A percentile compares a stretch with the other conserved stretches of the same genome.
These are phyloP conservation scores for Rhinopomastus cyanomelas DNA, from an alignment of 2,113 vertebrate species.

Conservation along the genomic window DNA sequence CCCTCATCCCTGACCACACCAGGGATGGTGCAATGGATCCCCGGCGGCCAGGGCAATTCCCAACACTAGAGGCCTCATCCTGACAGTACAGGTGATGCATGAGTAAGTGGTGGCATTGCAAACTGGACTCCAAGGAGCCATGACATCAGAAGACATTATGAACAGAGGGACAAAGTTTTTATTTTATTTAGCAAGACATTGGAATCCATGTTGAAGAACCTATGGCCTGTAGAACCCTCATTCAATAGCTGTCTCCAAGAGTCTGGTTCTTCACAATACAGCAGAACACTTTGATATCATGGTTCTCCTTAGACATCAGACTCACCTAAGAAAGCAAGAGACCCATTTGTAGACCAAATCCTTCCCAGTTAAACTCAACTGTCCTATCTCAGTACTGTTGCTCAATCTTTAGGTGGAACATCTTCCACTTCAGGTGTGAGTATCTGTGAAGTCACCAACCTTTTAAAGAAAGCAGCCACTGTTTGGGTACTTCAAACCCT, in stretches of 20 bases:
- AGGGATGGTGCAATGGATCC: no score
- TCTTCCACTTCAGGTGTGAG: accelerated
- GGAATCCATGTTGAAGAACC: background rate
- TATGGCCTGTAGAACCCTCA: accelerated
- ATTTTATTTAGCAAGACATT: background rate
- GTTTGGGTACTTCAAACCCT: background rate
- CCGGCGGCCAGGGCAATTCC: background rate
- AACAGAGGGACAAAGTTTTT: accelerated
- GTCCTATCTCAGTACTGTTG: accelerated
- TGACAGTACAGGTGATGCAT: background rate
- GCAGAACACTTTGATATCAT: background rate
- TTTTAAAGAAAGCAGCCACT: background rate
- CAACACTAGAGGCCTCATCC: background rate
- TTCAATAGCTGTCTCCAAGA: background rate
- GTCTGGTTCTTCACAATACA: background rate
- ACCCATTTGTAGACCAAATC: background rate
- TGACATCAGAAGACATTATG: background rate
- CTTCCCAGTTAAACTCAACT: accelerated
- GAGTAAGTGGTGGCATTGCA: background rate
- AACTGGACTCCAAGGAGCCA: background rate
- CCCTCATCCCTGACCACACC: background rate
- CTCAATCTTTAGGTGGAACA: background rate
- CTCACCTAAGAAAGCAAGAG: background rate
- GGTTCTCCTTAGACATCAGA: background rate
- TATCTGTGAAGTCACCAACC: background rate